Conservation (phyloP, 2,113 vertebrate genomes). For the Cyanoliseus patagonus region DNA sequence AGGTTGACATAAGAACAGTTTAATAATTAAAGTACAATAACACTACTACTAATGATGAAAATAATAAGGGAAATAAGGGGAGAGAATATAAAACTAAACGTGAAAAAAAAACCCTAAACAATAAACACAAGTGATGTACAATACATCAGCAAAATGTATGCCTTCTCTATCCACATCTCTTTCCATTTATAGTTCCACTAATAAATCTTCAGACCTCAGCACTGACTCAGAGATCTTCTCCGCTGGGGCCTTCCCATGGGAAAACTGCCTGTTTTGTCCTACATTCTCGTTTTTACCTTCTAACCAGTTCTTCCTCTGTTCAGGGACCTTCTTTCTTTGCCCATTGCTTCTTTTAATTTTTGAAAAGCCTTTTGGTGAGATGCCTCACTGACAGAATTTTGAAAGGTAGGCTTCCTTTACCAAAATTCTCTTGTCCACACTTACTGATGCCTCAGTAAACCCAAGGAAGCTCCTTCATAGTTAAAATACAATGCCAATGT, state of each 20-base stretch:
- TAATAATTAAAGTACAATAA: not conserved
- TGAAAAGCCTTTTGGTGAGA: not conserved
- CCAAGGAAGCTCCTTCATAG: not conserved
- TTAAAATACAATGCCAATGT: not conserved
- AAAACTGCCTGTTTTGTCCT: not conserved
- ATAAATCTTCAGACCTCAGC: not conserved
- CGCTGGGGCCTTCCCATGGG: not conserved
- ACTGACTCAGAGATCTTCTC: not conserved
- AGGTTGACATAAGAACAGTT: not conserved
- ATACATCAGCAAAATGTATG: not conserved
- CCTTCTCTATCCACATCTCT: not conserved
- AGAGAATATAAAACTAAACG: not conserved
- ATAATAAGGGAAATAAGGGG: not conserved
- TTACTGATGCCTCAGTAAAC: not conserved
- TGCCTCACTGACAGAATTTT: not conserved
- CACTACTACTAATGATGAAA: not conserved
- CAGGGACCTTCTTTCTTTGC: not conserved
- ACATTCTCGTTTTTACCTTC: not conserved
- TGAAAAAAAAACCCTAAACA: not conserved
- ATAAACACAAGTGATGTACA: not conserved
- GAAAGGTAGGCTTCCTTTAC: not conserved
- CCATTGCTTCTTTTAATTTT: not conserved
- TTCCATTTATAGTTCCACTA: not conserved
- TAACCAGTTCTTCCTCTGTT: not conserved
- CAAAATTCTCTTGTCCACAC: not conserved